Evolutionary conservation across 1,140 invertebrate genomes (phyloP), one percentile per base, ranked within the genome.

Genomic region (Cheumatopsyche charites): DNA sequence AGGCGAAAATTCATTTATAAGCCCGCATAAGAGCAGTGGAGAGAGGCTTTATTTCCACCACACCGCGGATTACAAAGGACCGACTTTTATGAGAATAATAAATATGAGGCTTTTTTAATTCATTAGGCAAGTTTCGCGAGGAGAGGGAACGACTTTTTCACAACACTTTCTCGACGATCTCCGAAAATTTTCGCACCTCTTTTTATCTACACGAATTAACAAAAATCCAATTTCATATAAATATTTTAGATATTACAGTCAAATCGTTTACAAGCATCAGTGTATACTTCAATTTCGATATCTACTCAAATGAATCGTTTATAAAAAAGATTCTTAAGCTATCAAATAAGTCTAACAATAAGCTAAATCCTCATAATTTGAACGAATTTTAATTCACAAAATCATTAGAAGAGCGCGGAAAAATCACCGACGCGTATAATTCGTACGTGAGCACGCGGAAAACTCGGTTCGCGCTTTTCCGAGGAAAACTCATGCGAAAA

Each of bases 61-160:
- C 66, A 21, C 11, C 13, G 26, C 66, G 66, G 66, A 68, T 68
- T 68, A 68, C 66, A 68, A 68, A 68, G 66, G 66, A 58, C 66
- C 66, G 43, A 68, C 41, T 68, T 68, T 68, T 68, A 68, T 68
- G 66, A 68, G 66, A 68, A 68, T 68, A 68, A 68, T 68, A 68
- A 68, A 68, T 68, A 68, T 68, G 66, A 55, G 66, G 66, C 66
- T 55, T 68, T 68, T 68, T 68, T 68, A 68, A 68, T 68, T 68
- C 66, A 68, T 68, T 68, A 68, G 49, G 66, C 66, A 68, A 68
- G 41, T 68, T 68, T 55, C 41, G 23, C 47, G 26, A 47, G 66
- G 25, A 13, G 11, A 13, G 15, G 23, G 25, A 36, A 29, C 36
- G 55, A 68, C 6, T 68, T 68, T 68, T 68, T 68, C 66, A 68